Evolutionary conservation across 2,113 vertebrate genomes (phyloP), one percentile per base, ranked within the genome.

Genomic region (Calidris pygmaea): DNA sequence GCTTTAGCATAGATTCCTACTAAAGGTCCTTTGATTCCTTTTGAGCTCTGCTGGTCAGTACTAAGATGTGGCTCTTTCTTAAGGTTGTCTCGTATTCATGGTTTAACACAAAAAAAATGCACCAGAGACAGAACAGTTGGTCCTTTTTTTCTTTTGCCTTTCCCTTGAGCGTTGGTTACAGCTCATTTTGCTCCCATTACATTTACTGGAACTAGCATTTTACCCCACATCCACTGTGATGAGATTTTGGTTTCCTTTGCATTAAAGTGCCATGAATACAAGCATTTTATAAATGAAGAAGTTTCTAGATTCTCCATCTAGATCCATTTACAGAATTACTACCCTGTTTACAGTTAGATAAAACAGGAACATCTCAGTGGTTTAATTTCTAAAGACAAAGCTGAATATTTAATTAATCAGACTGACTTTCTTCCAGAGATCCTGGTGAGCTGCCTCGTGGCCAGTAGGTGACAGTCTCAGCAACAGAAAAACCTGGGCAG

Each of bases 391-490:
- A 37, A 50, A 78, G 41, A 41, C 56, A 91, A 79, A 70, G 35
- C 34, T 14, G 29, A 15, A 8, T 56, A 39, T 81, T 73, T 34
- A 45, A 37, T 53, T 34, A 32, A 29, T 17, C 56, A 6, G 27
- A 1, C 74, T 11, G 55, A 37, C 37, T 37, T 2, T 27, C 18
- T 2, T 68, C 13, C 48, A 1, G 6, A 78, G 65, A 41, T 26
- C 20, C 90, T 35, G 89, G 86, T 2, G n/a, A 95, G 80, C 48
- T 41, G 34, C 72, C 67, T 43, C 3, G 3, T 13, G 80, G 81
- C 96, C 96, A 92, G 91, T 32, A 96, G 96, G 87, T 95, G 96
- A 82, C 96, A 97, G 95, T 73, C 58, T 96, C 67, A 79, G 74
- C 94, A 96, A 16, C 81, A 77, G 76, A 85, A 96, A 81, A 89